Percentiles rank a stretch among this genome's conserved stretches.
These are phyloP conservation scores for Boloria euphrosyne DNA, from an alignment of 2,888 invertebrate species.

Conservation along the genomic window DNA sequence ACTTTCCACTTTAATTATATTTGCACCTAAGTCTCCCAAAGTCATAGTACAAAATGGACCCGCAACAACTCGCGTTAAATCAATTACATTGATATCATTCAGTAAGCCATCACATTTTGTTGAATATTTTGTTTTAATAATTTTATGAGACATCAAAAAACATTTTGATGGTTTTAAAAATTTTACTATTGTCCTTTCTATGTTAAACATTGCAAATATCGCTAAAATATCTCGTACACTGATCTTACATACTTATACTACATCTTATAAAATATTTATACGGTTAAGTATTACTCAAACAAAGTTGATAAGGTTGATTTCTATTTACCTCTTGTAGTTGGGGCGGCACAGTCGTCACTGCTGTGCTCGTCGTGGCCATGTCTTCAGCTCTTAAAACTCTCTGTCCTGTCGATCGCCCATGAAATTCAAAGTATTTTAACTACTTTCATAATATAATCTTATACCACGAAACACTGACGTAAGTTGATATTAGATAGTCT, in stretches of 20 bases:
- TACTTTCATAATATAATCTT: slow-evolving; percentile 48
- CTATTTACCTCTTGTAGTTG: slow-evolving; percentile 67
- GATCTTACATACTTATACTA: no score
- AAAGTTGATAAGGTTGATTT: slow-evolving; percentile 56
- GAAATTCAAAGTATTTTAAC: slow-evolving; percentile 45
- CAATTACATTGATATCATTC: slow-evolving; percentile 87
- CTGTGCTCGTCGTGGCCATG: slow-evolving; percentile 76
- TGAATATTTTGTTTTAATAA: slow-evolving; percentile 34
- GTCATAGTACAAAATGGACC: slow-evolving; percentile 98
- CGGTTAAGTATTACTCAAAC: slow-evolving; percentile 54
- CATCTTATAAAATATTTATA: slow-evolving; percentile 24
- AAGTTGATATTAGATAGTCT: slow-evolving; percentile 21
- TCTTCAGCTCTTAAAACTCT: slow-evolving; percentile 55
- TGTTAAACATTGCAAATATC: slow-evolving; percentile 30
- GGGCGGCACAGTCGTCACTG: slow-evolving; percentile 67
- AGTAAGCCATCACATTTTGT: slow-evolving; percentile 79
- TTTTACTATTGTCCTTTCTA: slow-evolving; percentile 32
- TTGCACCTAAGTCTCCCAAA: slow-evolving; percentile 95
- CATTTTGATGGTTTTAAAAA: slow-evolving; percentile 25
- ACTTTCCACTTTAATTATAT: slow-evolving; percentile 95
- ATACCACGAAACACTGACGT: slow-evolving; percentile 4
- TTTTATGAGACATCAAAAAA: slow-evolving; percentile 24
- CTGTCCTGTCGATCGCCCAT: slow-evolving; percentile 73
- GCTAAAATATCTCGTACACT: slow-evolving; percentile 15
- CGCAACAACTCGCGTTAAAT: slow-evolving; percentile 93